Evolutionary conservation across 2,113 vertebrate species (phyloP), one percentile per base, ranked within the genome.

Genomic region (Engraulis encrasicolus): DNA sequence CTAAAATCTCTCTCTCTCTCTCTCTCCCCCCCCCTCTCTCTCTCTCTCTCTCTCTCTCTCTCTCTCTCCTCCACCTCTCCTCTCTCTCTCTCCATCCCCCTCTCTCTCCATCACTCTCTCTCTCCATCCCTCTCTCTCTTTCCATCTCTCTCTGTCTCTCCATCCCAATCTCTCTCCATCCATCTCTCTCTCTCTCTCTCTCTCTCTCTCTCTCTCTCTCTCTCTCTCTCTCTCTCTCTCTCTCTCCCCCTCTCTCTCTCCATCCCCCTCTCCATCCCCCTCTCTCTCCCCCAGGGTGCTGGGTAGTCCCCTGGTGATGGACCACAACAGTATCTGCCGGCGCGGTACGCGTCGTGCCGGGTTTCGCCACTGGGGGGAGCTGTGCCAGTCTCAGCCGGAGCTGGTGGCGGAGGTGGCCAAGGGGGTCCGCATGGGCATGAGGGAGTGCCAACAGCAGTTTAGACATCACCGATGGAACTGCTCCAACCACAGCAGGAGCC

Each of bases 361-460:
- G 0, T n/a, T n/a, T n/a, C 95, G 95, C 66, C 93, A 95, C 83
- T 94, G 97, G 90, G 94, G 94, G 0, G 96, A 97, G 86, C 83
- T 97, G 90, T 97, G 97, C 90, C 96, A 97, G 86, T 93, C 95
- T 2, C 96, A 97, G 88, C 96, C 96, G 0, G 97, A 97, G 92
- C 95, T 97, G 40, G 94, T 97, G 78, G 95, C 93, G 27, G 96
- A 97, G 91, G 93, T 96, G 85, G 96, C 95, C 27, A 96, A 96
- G 79, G 97, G 97, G 2, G 96, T 96, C 83, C 93, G 94, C 85
- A 93, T 97, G 61, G 96, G 96, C 0, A 95, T 97, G 27, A 94
- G 96, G 2, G 96, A 97, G 78, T 97, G 97, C 89, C 96, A 97
- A 87, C 95, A 96, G 90, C 97, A 97, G 90, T 97, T 97, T 89